Base-by-base conservation (phyloP, 2,888 invertebrate species). In the Agriopis marginaria region DNA sequence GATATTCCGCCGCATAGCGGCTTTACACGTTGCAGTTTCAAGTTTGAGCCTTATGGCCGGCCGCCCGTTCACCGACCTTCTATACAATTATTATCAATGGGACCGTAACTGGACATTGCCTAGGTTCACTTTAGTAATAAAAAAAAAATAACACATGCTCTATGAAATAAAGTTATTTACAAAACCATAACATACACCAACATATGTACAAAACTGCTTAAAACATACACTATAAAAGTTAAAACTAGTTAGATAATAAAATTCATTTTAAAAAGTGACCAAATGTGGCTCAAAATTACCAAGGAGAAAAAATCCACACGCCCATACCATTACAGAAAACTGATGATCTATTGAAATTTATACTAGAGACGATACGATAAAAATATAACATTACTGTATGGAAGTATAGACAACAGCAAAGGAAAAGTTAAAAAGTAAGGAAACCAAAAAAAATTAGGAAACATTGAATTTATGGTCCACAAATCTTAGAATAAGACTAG, bases 121-220 rank as follows among this genome's bases (percentile, higher is more conserved):
- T 51, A 62, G n/a, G 12, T 7, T n/a, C n/a, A 53, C 54, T 39
- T 45, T 23, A 60, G 10, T 60, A 14, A 11, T 45, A 45, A 45
- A 59, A 32, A n/a, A 55, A 67, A 62, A 58, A 60, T 42, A 44
- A 63, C 45, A 51, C 12, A 40, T 7, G n/a, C 9, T 14, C 7
- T 54, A 63, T 23, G 8, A 51, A 56, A 67, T n/a, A 56, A 62
- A 67, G 56, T 45, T 67, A 67, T 67, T 32, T 67, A 68, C 63
- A 68, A 63, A 68, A 39, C 3, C 12, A 63, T 45, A 63, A 62
- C 23, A 10, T 58, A 42, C 53, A 45, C 32, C 32, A 63, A 59
- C 58, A 17, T n/a, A 67, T 68, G 51, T 68, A 68, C 68, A 68
- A 68, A 68, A 51, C 12, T 12, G 62, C 58, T 63, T 67, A 63